Percentiles rank a stretch among this genome's conserved stretches.
phyloP scores from a whole-genome alignment of 2,113 vertebrate species.

The Chionis minor region DNA sequence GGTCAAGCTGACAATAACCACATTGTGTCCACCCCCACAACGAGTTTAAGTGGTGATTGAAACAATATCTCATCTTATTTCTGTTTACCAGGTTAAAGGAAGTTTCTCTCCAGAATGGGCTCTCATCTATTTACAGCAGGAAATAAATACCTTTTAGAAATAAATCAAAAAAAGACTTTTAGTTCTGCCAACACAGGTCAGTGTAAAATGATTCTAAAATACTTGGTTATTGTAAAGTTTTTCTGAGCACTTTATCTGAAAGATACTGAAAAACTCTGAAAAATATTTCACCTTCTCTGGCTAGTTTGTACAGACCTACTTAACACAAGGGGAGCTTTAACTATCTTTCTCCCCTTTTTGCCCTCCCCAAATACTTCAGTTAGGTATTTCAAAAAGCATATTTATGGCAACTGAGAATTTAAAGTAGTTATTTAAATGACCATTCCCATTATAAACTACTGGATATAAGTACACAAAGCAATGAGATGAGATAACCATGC shows the following conservation, averaged over 20 bases:
- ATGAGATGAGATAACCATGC: neutral
- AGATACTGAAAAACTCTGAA: neutral
- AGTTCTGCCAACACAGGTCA: neutral
- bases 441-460: neutral
- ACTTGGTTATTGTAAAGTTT: neutral
- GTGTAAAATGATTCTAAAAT: neutral
- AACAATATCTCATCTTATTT: conserved; percentile 41
- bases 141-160: conserved; percentile 40
- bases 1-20: conserved; percentile 5
- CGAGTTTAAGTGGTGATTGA: conserved; percentile 21
- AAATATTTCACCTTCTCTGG: neutral
- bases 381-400: neutral
- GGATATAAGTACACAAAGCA: neutral
- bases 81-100: conserved; percentile 26
- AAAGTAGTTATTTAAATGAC: neutral
- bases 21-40: neutral
- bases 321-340: neutral
- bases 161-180: neutral
- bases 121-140: conserved; percentile 6
- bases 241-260: neutral
- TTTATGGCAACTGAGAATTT: neutral
- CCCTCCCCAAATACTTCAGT: neutral
- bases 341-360: neutral
- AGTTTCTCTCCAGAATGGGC: neutral
- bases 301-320: neutral